These are phyloP conservation scores for Camponotus vicinus DNA, from an alignment of 1,140 invertebrate genomes.

Conservation along the genomic window DNA sequence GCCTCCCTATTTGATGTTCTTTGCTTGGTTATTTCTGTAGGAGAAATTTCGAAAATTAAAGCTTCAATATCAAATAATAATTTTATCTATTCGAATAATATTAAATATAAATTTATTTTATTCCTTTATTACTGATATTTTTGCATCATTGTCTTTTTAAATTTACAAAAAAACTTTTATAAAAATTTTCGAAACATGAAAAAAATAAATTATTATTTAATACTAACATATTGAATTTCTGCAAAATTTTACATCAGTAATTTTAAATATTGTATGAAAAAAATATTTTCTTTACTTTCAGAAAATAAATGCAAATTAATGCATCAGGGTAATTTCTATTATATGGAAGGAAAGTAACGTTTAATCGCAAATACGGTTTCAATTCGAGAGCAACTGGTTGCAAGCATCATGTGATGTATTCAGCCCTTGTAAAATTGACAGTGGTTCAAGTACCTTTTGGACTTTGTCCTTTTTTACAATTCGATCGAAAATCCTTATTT, in stretches of 20 bases:
- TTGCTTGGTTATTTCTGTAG: not conserved
- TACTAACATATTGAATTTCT: not conserved
- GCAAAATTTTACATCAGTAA: not conserved
- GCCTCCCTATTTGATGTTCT: not conserved
- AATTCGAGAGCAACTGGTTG: slow-evolving; percentile 48
- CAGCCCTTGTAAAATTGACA: slow-evolving; percentile 37
- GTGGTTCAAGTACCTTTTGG: slow-evolving; percentile 33
- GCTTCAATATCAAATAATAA: not conserved
- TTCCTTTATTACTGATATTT: not conserved
- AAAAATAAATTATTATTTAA: not conserved
- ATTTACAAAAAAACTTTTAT: not conserved
- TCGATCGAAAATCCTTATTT: slow-evolving; percentile 40
- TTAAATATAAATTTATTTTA: not conserved
- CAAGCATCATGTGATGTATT: not conserved
- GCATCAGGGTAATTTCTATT: not conserved
- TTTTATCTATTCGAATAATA: not conserved
- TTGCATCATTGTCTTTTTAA: not conserved
- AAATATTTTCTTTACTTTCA: not conserved
- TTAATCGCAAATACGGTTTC: slow-evolving; percentile 14
- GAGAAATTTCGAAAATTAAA: slow-evolving; percentile 27
- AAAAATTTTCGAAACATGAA: not conserved
- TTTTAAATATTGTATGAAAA: not conserved
- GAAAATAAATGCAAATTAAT: not conserved
- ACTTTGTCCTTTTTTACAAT: slow-evolving; percentile 20
- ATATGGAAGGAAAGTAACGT: not conserved